These are phyloP conservation scores for Syngnathus floridae DNA, from an alignment of 2,113 vertebrate genomes.

Conservation along the genomic window DNA sequence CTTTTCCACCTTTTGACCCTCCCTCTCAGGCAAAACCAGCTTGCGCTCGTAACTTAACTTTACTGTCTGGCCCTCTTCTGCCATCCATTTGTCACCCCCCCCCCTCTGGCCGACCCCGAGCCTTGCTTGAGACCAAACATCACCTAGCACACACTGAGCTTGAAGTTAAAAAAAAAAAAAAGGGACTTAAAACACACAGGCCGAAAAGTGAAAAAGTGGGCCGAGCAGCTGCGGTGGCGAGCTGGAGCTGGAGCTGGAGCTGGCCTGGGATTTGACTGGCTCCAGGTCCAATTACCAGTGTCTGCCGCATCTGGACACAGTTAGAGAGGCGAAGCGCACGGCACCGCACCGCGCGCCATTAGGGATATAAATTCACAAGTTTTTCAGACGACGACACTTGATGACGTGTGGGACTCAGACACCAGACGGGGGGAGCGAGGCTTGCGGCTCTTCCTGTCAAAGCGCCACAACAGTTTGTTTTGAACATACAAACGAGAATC, in stretches of 20 bases:
- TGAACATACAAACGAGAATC: neutral
- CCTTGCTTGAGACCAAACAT: neutral
- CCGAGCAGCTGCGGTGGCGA: slow-evolving; percentile 46
- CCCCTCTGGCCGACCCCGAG: neutral
- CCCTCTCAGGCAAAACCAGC: slow-evolving; percentile 21
- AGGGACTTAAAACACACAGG: neutral
- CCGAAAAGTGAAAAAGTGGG: slow-evolving; percentile 33
- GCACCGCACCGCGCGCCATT: slow-evolving; percentile 47
- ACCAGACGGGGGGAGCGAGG: slow-evolving; percentile 35
- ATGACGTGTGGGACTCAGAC: slow-evolving; percentile 37
- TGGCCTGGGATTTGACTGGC: slow-evolving; percentile 69
- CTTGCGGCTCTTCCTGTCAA: neutral
- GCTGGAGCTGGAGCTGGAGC: slow-evolving; percentile 17
- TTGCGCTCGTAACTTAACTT: slow-evolving; percentile 41
- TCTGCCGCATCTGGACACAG: slow-evolving; percentile 70
- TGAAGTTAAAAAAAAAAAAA: neutral
- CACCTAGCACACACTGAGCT: neutral
- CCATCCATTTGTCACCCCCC: slow-evolving; percentile 21
- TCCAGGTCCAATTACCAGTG: slow-evolving; percentile 73
- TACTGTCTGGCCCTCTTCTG: slow-evolving; percentile 31
- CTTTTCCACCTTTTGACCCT: slow-evolving; percentile 41
- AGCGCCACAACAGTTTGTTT: neutral
- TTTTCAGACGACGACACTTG: slow-evolving; percentile 27
- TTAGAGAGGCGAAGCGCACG: slow-evolving; percentile 66
- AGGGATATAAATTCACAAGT: slow-evolving; percentile 55